phyloP scores from a whole-genome alignment of 2,113 vertebrate genomes.

The Thomomys bottae region DNA sequence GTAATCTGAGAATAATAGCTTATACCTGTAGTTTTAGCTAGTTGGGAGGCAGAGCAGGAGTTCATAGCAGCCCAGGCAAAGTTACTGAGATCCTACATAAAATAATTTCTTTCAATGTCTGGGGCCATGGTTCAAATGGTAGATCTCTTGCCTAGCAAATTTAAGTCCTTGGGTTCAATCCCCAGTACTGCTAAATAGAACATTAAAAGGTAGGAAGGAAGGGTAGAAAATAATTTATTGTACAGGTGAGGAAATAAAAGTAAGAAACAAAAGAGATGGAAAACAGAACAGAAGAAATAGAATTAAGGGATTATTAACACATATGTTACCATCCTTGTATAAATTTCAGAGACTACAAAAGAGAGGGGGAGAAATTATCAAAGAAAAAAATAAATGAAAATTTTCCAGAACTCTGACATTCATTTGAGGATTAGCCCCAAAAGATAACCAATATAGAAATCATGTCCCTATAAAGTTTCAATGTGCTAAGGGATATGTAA shows the following conservation, averaged over 20 bases:
- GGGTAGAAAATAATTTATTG: neutral
- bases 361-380: neutral
- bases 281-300: conserved; percentile 21
- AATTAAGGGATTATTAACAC: neutral
- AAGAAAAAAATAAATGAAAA: neutral
- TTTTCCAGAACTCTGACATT: neutral
- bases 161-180: too few relatives aligned
- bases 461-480: neutral
- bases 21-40: too few relatives aligned
- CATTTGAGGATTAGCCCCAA: neutral
- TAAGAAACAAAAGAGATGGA: neutral
- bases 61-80: too few relatives aligned
- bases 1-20: too few relatives aligned
- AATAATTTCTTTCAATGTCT: too few relatives aligned
- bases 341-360: neutral
- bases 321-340: neutral
- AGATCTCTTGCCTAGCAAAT: too few relatives aligned
- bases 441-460: neutral
- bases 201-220: neutral
- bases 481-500: neutral
- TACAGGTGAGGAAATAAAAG: neutral
- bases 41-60: too few relatives aligned
- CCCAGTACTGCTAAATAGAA: neutral
- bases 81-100: too few relatives aligned
- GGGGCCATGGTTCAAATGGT: too few relatives aligned